Conservation (phyloP, 2,113 vertebrate genomes). For the chimpanzee (Pan troglodytes) region NHGRI_mPanTro3-v2.1_pri NC_072411.2:31656501-31657000, state of each 20-base stretch:
- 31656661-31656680: no score
- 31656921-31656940: not conserved
- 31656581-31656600: not conserved
- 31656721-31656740: not conserved
- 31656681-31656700: not conserved
- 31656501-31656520: not conserved
- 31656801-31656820: not conserved
- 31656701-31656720: not conserved
- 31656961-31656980: not conserved
- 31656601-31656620: not conserved
- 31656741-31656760: not conserved
- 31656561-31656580: no score
- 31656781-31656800: not conserved
- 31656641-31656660: accelerated
- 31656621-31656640: not conserved
- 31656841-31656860: not conserved
- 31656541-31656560: no score
- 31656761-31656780: not conserved
- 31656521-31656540: no score
- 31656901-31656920: not conserved
- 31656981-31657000: not conserved
- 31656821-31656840: not conserved
- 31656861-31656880: not conserved
- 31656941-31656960: not conserved
- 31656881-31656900: no score